phyloP scores from a whole-genome alignment of 2,113 vertebrate genomes.

The Motacilla alba region DNA sequence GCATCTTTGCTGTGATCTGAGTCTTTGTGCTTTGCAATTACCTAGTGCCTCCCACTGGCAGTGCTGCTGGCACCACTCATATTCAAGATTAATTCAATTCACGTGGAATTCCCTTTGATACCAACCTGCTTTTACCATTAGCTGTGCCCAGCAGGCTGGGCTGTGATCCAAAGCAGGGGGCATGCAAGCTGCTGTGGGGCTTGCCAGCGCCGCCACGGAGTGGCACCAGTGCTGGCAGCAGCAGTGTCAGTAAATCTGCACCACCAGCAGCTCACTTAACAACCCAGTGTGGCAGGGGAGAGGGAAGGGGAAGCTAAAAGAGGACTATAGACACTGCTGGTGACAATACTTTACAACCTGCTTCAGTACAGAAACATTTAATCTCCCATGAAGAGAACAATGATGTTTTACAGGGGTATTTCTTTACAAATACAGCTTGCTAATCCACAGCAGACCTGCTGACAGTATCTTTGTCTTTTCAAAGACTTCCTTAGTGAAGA shows the following conservation, averaged over 20 bases:
- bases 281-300: neutral
- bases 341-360: neutral
- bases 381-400: neutral
- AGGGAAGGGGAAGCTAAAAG: neutral
- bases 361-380: neutral
- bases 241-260: neutral
- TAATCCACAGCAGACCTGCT: neutral
- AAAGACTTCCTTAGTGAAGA: constrained; percentile 87
- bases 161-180: neutral
- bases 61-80: fast-evolving
- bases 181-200: fast-evolving
- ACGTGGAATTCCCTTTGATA: neutral
- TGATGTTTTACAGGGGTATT: neutral
- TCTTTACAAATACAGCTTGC: neutral
- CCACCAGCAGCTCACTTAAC: neutral
- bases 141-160: neutral
- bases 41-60: neutral
- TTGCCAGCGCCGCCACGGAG: fast-evolving
- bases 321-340: neutral
- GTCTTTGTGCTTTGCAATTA: neutral
- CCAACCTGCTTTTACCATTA: neutral
- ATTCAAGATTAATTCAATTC: neutral
- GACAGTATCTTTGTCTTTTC: neutral
- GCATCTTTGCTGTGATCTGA: fast-evolving
- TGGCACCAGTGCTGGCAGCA: neutral